phyloP scores from a whole-genome alignment of 2,888 invertebrate genomes.

The Falcaria lacertinaria region DNA sequence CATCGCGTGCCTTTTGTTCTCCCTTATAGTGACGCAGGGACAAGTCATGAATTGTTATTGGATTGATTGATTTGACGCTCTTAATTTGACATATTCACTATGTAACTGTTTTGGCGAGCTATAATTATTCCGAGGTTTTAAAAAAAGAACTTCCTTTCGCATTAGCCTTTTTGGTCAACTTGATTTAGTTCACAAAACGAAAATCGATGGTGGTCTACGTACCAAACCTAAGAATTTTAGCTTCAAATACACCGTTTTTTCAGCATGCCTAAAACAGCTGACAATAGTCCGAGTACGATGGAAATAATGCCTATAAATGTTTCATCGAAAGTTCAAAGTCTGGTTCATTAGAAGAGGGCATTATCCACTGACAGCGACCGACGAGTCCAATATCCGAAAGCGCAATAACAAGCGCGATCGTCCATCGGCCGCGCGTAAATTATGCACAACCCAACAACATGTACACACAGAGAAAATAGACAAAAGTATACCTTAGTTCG shows the following conservation, averaged over 20 bases:
- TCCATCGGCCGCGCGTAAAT: slow-evolving; percentile 77
- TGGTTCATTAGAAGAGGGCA: slow-evolving; percentile 12
- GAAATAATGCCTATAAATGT: slow-evolving; percentile 8
- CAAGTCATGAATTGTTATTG: slow-evolving; percentile 36
- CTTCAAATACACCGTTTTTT: too few relatives aligned
- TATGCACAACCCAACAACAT: slow-evolving; percentile 58
- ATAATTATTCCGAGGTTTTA: too few relatives aligned
- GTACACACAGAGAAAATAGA: slow-evolving; percentile 10
- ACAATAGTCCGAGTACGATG: neutral
- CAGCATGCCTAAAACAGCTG: neutral
- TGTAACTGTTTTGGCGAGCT: slow-evolving; percentile 4
- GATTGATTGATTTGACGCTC: slow-evolving; percentile 54
- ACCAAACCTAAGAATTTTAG: too few relatives aligned
- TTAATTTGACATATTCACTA: too few relatives aligned
- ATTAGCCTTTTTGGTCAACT: too few relatives aligned
- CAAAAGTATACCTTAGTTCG: slow-evolving; percentile 27
- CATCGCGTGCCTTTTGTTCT: slow-evolving; percentile 57
- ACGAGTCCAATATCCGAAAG: slow-evolving; percentile 75
- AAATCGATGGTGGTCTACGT: too few relatives aligned
- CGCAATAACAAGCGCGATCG: slow-evolving; percentile 76
- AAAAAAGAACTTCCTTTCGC: too few relatives aligned
- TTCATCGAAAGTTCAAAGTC: neutral
- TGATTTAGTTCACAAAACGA: too few relatives aligned
- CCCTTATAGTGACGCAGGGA: slow-evolving; percentile 41
- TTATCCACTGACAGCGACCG: slow-evolving; percentile 58